These are phyloP conservation scores for Phalacrocorax carbo DNA, from an alignment of 2,113 vertebrate genomes.

Conservation along the genomic window DNA sequence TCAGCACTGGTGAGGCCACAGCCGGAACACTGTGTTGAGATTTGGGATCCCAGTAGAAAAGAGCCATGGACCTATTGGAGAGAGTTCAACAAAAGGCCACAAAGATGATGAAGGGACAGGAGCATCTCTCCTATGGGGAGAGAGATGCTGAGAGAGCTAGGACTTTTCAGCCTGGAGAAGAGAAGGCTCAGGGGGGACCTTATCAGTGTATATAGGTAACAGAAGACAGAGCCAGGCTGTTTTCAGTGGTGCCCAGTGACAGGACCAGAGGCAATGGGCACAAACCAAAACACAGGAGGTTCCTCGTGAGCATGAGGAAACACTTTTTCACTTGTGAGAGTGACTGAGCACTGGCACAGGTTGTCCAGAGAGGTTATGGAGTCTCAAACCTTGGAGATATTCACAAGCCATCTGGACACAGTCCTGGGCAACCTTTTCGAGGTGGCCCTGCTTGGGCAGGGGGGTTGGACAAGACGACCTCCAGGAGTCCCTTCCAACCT, in stretches of 20 bases:
- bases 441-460: neutral
- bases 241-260: neutral
- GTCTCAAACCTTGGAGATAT: neutral
- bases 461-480: neutral
- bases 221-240: neutral
- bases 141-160: neutral
- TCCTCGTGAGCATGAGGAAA: neutral
- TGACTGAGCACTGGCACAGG: fast-evolving
- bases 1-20: neutral
- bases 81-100: neutral
- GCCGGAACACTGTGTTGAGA: neutral
- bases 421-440: neutral
- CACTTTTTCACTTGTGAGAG: neutral
- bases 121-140: neutral
- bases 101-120: neutral
- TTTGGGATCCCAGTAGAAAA: neutral
- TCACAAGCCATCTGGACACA: neutral
- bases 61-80: neutral
- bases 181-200: neutral
- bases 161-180: neutral
- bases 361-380: neutral
- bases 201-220: neutral
- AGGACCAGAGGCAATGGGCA: neutral
- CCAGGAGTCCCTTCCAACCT: neutral
- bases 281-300: neutral